Evolutionary conservation across 2,888 invertebrate species (phyloP).

Genomic region (Cyrtodaria siliqua): DNA sequence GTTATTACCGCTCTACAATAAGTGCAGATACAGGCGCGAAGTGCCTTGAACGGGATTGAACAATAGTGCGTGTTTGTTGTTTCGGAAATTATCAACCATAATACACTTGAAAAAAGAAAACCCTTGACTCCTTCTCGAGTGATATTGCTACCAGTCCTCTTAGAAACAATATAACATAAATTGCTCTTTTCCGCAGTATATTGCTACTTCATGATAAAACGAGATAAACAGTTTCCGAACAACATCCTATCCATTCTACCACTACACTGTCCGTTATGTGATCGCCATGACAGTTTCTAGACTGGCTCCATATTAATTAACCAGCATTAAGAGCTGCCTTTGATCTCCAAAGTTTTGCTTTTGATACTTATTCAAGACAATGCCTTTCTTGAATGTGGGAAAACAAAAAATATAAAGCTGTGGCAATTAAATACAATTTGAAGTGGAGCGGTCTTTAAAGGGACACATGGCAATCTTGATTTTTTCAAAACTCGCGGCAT

Average conservation of each 20-base stretch:
- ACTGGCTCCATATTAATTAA: conserved; percentile 47
- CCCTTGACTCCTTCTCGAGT: conserved; percentile 57
- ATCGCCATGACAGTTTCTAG: conserved; percentile 9
- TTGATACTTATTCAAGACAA: conserved; percentile 26
- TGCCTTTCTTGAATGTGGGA: neutral
- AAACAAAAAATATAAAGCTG: neutral
- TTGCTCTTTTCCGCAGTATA: conserved; percentile 53
- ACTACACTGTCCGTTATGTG: neutral
- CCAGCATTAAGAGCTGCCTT: conserved; percentile 29
- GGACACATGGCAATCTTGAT: no score
- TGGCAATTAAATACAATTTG: neutral
- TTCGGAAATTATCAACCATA: conserved; percentile 52
- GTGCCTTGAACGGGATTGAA: conserved; percentile 27
- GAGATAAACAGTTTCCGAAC: conserved; percentile 10
- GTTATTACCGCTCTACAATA: conserved; percentile 42
- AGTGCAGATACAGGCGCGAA: conserved; percentile 50
- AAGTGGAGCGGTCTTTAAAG: no score
- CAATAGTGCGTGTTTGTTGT: conserved; percentile 48
- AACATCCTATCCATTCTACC: conserved; percentile 26
- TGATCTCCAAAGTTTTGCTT: conserved; percentile 41
- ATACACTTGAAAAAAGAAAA: conserved; percentile 53
- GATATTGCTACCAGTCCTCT: conserved; percentile 41
- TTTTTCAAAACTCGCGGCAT: no score
- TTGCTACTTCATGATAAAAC: conserved; percentile 20
- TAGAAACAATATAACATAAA: conserved; percentile 49